Base-by-base conservation (phyloP, 2,113 vertebrate species). In the Microtus pennsylvanicus region DNA sequence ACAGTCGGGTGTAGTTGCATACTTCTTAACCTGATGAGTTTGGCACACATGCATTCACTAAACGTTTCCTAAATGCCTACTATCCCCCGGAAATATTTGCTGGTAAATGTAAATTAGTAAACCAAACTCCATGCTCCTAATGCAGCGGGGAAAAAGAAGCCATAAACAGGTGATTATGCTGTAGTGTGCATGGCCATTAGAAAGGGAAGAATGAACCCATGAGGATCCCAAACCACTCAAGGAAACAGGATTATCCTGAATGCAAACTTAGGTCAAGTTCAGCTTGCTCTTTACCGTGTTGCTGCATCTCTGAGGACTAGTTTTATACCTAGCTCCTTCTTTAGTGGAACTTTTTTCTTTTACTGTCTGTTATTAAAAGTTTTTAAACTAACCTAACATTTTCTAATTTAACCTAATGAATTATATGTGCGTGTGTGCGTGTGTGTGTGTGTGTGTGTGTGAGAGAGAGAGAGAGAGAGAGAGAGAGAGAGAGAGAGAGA, bases 401-500 rank as follows among this genome's bases (percentile, higher is more conserved):
- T 94, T 90, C 33, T 80, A 89, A 88, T 88, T 90, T 94, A 87
- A 78, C 24, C 42, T 94, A 83, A 87, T 16, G 35, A 70, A 24
- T 52, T 17, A 22, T 52, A 7, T 87, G 33, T 70, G 33, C n/a
- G 6, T 63, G 12, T 63, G 21, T 83, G 35, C 10, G 13, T 63
- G 11, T 12, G 52, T 1, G 11, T 26, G 67, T 30, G 45, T 45
- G 45, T 45, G 45, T 45, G 45, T 45, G 45, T 45, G 42, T 45
- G 45, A 70, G 67, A 35, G 69, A 6, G 52, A 3, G 21, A 55
- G 52, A 55, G 52, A 55, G 55, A 55, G 55, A 55, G 55, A 42
- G 10, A 22, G 35, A 13, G 21, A 61, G 67, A 69, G 28, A 35
- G 67, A n/a, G 69, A 35, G 69, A 6, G 52, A 3, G 21, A 55